Evolutionary conservation across 1,140 invertebrate genomes (phyloP).

Genomic region (Saccostrea echinata): DNA sequence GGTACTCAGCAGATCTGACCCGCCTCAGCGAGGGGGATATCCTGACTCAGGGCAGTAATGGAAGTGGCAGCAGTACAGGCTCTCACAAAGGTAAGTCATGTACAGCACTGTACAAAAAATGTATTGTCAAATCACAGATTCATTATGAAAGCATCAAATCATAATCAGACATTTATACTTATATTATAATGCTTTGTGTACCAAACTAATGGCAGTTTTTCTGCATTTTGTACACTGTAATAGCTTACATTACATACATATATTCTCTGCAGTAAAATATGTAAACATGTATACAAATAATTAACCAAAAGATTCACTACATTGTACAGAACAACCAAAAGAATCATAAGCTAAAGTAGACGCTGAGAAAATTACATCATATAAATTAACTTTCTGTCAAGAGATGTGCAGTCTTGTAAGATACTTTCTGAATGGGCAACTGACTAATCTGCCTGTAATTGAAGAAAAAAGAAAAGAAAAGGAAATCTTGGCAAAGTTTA

Average conservation of each 20-base stretch:
- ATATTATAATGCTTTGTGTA: constrained; percentile 12
- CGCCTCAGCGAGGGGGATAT: constrained; percentile 61
- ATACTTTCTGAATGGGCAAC: too few relatives aligned
- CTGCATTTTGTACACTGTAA: neutral
- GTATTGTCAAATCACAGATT: neutral
- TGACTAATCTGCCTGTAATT: too few relatives aligned
- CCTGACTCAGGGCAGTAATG: constrained; percentile 54
- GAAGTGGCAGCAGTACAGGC: constrained; percentile 52
- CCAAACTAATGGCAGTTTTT: neutral
- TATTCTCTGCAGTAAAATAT: neutral
- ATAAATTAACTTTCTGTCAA: too few relatives aligned
- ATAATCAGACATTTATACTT: neutral
- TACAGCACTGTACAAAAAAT: neutral
- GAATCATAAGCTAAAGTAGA: neutral
- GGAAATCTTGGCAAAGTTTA: too few relatives aligned
- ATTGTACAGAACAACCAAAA: neutral
- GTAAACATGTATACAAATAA: neutral
- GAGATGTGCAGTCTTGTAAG: too few relatives aligned
- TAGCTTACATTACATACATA: neutral
- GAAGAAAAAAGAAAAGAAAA: too few relatives aligned
- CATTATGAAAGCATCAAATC: neutral
- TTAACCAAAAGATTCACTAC: neutral
- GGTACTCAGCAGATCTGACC: constrained; percentile 61
- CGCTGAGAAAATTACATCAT: too few relatives aligned
- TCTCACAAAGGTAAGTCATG: constrained; percentile 59